These are phyloP conservation scores for Petrocephalus sullivani DNA, from an alignment of 2,797 vertebrate species.

Conservation along the genomic window DNA sequence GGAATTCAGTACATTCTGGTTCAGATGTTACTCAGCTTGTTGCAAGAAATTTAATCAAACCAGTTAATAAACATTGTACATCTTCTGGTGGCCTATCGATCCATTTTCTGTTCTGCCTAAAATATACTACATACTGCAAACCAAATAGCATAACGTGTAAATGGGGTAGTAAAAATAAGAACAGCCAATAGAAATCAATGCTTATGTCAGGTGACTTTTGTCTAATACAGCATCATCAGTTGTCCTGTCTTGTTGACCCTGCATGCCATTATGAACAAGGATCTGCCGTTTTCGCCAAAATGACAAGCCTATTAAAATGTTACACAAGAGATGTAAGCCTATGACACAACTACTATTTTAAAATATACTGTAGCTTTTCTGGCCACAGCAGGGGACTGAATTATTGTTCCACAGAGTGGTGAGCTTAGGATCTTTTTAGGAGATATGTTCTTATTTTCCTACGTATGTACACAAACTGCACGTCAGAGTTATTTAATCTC, in stretches of 20 bases:
- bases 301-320: slow-evolving; percentile 5
- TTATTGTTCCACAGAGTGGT: not conserved
- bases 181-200: not conserved
- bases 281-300: not conserved
- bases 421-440: not conserved
- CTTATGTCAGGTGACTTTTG: not conserved
- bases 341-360: slow-evolving; percentile 10
- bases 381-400: not conserved
- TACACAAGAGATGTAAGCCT: slow-evolving; percentile 1
- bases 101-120: not conserved
- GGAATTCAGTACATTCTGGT: not conserved
- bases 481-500: not conserved
- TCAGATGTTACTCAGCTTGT: not conserved
- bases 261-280: not conserved
- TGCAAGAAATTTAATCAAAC: not conserved
- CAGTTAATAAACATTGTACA: not conserved
- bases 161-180: not conserved
- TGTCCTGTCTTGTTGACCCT: not conserved
- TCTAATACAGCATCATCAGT: not conserved
- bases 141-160: not conserved
- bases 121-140: not conserved
- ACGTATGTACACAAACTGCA: not conserved
- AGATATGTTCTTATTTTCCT: not conserved
- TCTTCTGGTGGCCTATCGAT: not conserved
- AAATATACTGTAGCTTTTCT: not conserved